Conservation (phyloP, 2,113 vertebrate species). For the Oncorhynchus keta region DNA sequence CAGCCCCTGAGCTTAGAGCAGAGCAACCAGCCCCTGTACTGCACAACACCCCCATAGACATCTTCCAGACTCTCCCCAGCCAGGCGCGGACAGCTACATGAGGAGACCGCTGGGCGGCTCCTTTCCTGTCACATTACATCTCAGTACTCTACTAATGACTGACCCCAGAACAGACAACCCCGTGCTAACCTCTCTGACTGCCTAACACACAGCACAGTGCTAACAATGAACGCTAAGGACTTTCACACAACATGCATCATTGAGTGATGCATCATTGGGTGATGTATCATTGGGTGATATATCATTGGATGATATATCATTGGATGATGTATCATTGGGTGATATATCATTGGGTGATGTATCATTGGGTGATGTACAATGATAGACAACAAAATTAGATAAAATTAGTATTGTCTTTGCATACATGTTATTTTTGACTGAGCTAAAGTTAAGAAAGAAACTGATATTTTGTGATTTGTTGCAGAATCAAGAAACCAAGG, state of each 20-base stretch:
- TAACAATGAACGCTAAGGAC: conserved; percentile 36
- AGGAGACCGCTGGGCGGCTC: conserved; percentile 66
- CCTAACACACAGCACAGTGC: conserved; percentile 22
- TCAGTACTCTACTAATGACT: conserved; percentile 45
- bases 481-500: conserved; percentile 87
- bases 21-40: conserved; percentile 7
- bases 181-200: too few relatives aligned
- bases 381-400: too few relatives aligned
- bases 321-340: too few relatives aligned
- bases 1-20: conserved; percentile 9
- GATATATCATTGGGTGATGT: too few relatives aligned
- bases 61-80: conserved; percentile 52
- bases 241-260: too few relatives aligned
- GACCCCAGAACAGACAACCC: conserved; percentile 37
- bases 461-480: conserved; percentile 53
- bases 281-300: too few relatives aligned
- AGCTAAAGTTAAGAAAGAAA: neutral
- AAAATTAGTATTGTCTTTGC: too few relatives aligned
- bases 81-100: conserved; percentile 30
- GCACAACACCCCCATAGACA: conserved; percentile 46
- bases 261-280: too few relatives aligned
- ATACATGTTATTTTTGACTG: too few relatives aligned
- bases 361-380: too few relatives aligned
- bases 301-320: too few relatives aligned
- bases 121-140: conserved; percentile 69